phyloP scores from a whole-genome alignment of 2,888 invertebrate genomes.

The Plemyria rubiginata region DNA sequence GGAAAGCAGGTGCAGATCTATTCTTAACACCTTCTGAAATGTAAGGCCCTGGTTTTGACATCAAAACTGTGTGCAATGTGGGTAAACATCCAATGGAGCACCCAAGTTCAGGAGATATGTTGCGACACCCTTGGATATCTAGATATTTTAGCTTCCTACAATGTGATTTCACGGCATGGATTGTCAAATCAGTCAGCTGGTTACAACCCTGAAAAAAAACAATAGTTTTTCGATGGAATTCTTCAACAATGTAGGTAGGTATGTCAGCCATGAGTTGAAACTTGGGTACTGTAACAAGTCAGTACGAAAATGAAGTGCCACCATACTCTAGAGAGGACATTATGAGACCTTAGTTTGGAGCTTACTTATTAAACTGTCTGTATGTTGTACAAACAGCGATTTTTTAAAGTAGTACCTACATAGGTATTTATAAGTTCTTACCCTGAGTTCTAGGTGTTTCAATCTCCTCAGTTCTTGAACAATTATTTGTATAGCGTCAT shows the following conservation, averaged over 20 bases:
- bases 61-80: slow-evolving; percentile 74
- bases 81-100: slow-evolving; percentile 68
- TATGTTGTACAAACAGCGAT: too few species aligned
- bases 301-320: too few species aligned
- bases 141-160: slow-evolving; percentile 83
- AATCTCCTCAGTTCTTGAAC: slow-evolving; percentile 76
- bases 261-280: too few species aligned
- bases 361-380: too few species aligned
- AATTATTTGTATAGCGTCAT: slow-evolving; percentile 80
- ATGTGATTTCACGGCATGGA: slow-evolving; percentile 77
- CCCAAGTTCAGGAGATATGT: slow-evolving; percentile 76
- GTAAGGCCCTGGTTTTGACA: slow-evolving; percentile 79
- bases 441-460: slow-evolving; percentile 84
- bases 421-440: slow-evolving; percentile 54
- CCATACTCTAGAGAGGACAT: too few species aligned
- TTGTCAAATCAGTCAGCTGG: slow-evolving; percentile 84
- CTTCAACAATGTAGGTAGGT: too few species aligned
- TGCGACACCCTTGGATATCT: slow-evolving; percentile 84
- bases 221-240: too few species aligned
- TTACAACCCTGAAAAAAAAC: slow-evolving; percentile 84
- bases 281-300: too few species aligned
- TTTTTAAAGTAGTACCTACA: not conserved
- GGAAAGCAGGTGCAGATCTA: slow-evolving; percentile 67
- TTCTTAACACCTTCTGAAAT: slow-evolving; percentile 70
- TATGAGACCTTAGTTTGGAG: too few species aligned